A percentile compares a stretch with the other conserved stretches of the same genome.
Evolutionary conservation across 1,140 invertebrate genomes (phyloP).

Genomic region (Pomacea maculata): DNA sequence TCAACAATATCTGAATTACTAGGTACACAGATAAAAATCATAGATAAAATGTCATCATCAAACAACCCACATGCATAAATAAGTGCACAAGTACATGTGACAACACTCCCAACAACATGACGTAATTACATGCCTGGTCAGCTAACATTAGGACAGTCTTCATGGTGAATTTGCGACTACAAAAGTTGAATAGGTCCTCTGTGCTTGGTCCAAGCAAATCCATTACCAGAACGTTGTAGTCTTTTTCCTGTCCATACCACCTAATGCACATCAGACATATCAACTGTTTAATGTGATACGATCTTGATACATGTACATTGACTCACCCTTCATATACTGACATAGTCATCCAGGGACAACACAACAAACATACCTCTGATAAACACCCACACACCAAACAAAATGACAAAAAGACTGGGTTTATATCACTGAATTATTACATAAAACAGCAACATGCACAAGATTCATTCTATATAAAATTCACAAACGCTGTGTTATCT

Average conservation of each 20-base stretch:
- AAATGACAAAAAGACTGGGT: too few relatives aligned
- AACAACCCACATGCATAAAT: neutral
- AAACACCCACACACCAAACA: too few relatives aligned
- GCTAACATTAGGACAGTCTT: constrained; percentile 98
- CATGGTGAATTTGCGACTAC: constrained; percentile 93
- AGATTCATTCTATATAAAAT: too few relatives aligned
- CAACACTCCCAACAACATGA: constrained; percentile 14
- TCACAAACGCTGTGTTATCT: too few relatives aligned
- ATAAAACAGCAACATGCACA: too few relatives aligned
- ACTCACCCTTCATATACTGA: neutral
- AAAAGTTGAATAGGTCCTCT: constrained; percentile 98
- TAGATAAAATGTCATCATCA: neutral
- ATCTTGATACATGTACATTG: neutral
- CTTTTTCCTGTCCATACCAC: constrained; percentile 90
- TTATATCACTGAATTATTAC: too few relatives aligned
- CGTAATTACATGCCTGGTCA: constrained; percentile 73
- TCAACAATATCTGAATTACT: too few relatives aligned
- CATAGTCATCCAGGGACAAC: too few relatives aligned
- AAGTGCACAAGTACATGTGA: neutral
- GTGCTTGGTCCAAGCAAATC: constrained; percentile 93
- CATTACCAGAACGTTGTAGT: constrained; percentile 97
- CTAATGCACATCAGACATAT: constrained; percentile 62
- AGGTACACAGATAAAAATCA: neutral
- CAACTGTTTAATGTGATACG: too few relatives aligned
- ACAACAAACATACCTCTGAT: too few relatives aligned